Conservation (phyloP, 1,140 invertebrate genomes). For the Patella vulgata region DNA sequence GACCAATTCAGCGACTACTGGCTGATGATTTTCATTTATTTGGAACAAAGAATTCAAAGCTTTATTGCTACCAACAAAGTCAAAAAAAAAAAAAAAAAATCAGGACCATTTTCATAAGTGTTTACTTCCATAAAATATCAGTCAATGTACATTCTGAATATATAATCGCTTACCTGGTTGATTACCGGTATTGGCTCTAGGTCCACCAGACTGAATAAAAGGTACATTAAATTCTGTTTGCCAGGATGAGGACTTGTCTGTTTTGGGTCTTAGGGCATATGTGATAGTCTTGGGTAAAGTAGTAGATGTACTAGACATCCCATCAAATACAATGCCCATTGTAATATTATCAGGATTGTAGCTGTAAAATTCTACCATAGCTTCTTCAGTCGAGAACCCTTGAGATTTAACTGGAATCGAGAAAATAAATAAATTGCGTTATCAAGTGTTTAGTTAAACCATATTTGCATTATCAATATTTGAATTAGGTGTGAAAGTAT, state of each 20-base stretch:
- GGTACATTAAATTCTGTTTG: conserved; percentile 75
- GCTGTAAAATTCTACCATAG: conserved; percentile 54
- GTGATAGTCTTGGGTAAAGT: conserved; percentile 26
- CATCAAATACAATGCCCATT: conserved; percentile 26
- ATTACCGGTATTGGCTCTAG: too few species aligned
- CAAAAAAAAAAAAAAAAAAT: too few species aligned
- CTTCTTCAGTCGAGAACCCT: conserved; percentile 63
- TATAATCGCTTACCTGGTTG: too few species aligned
- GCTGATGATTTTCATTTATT: too few species aligned
- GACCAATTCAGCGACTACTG: too few species aligned
- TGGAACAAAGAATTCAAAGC: too few species aligned
- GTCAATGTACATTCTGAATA: too few species aligned
- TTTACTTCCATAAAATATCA: too few species aligned
- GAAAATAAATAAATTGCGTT: conserved; percentile 6
- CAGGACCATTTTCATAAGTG: too few species aligned
- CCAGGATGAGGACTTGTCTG: conserved; percentile 67
- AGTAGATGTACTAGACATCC: not conserved
- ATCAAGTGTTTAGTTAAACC: not conserved
- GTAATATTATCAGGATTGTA: conserved; percentile 5
- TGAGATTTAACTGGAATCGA: conserved; percentile 17
- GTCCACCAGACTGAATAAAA: conserved; percentile 69
- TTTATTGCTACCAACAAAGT: too few species aligned
- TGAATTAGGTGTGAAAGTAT: too few species aligned
- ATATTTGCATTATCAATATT: too few species aligned
- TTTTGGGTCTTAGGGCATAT: conserved; percentile 54